A percentile compares a stretch with the other conserved stretches of the same genome.
These are phyloP conservation scores for Rafetus swinhoei DNA, from an alignment of 2,113 vertebrate genomes.

Conservation along the genomic window DNA sequence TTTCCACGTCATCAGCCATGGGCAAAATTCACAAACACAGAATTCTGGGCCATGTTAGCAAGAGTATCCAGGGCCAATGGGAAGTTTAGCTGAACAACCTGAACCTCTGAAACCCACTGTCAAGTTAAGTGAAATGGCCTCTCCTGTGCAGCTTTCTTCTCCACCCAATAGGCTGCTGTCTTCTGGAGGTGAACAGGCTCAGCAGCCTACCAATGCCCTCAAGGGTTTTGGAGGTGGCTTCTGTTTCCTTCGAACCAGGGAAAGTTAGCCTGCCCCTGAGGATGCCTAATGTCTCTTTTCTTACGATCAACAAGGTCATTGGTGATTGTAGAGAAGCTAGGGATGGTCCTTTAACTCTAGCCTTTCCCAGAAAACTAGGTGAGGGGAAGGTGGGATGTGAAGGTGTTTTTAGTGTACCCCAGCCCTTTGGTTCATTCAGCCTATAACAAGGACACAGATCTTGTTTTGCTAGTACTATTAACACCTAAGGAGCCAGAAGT, in stretches of 20 bases:
- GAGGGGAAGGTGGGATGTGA: neutral
- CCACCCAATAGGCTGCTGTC: neutral
- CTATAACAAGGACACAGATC: conserved; percentile 44
- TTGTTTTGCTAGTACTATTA: conserved; percentile 66
- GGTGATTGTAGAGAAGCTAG: neutral
- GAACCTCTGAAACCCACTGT: neutral
- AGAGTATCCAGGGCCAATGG: neutral
- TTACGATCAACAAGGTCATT: neutral
- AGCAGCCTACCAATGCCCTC: neutral
- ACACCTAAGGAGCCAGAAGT: conserved; percentile 65
- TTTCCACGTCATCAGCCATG: accelerated
- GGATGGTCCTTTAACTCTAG: neutral
- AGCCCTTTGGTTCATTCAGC: conserved; percentile 43
- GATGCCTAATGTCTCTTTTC: neutral
- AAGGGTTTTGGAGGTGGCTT: neutral
- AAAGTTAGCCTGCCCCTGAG: neutral
- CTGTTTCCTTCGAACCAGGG: neutral
- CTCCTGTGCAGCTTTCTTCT: neutral
- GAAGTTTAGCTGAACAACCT: neutral
- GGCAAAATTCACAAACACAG: neutral
- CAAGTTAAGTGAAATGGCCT: neutral
- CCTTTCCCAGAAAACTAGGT: neutral
- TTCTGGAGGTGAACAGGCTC: neutral
- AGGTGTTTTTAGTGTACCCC: neutral
- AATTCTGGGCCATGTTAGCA: neutral